These are phyloP conservation scores for Emydocephalus ijimae DNA, from an alignment of 2,113 vertebrate species.

Conservation along the genomic window DNA sequence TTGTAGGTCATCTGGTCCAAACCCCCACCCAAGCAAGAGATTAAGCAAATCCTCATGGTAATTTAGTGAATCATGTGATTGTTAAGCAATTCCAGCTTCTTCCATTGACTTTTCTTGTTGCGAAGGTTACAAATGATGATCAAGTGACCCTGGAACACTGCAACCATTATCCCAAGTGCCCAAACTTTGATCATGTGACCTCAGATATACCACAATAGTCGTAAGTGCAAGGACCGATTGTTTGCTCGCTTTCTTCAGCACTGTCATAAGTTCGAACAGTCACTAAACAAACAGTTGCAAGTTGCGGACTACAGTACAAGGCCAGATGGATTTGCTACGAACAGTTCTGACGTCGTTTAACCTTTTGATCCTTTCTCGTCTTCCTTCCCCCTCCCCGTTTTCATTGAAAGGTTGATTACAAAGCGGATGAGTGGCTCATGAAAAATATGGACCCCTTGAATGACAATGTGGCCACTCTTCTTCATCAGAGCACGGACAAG, in stretches of 20 bases:
- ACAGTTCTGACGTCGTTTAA: too few relatives aligned
- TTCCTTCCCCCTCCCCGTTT: background rate
- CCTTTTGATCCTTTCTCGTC: background rate
- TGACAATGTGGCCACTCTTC: slow-evolving; percentile 83
- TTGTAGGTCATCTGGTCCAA: too few relatives aligned
- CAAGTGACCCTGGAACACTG: background rate
- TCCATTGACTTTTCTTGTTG: background rate
- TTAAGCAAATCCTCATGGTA: background rate
- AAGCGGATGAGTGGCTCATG: slow-evolving; percentile 86
- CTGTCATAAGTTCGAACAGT: background rate
- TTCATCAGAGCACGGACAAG: slow-evolving; percentile 86
- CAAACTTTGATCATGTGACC: background rate
- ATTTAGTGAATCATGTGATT: background rate
- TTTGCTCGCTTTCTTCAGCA: background rate
- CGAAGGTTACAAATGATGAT: background rate
- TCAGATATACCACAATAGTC: fast-evolving
- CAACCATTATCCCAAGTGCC: background rate
- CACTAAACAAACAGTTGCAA: background rate
- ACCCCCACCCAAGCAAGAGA: too few relatives aligned
- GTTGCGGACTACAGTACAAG: background rate
- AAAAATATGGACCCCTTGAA: slow-evolving; percentile 94
- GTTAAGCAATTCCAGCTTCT: background rate
- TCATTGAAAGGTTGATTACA: slow-evolving; percentile 84
- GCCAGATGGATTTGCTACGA: background rate
- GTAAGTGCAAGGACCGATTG: background rate